Evolutionary conservation across 2,888 invertebrate genomes (phyloP).

Genomic region (Erannis defoliaria): DNA sequence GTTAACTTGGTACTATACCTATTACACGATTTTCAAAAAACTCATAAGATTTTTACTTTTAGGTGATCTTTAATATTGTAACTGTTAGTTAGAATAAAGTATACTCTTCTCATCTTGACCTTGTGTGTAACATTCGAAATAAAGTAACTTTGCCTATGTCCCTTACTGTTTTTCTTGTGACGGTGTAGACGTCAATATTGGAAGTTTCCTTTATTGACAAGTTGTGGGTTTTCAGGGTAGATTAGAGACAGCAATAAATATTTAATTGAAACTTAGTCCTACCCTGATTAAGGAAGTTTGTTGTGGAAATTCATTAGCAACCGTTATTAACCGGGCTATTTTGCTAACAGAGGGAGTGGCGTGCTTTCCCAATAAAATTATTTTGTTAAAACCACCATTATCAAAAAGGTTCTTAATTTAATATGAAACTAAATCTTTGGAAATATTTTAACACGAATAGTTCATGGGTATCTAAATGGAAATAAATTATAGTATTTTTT

Average conservation of each 20-base stretch:
- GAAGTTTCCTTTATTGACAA: conserved; percentile 57
- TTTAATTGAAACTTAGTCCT: conserved; percentile 43
- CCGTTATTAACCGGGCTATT: conserved; percentile 11
- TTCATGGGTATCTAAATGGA: neutral
- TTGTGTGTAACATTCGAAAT: no score
- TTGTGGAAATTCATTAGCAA: conserved; percentile 24
- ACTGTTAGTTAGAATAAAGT: no score
- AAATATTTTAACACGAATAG: neutral
- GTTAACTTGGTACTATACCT: no score
- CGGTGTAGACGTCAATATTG: conserved; percentile 52
- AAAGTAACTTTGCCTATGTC: neutral
- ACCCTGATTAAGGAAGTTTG: conserved; percentile 33
- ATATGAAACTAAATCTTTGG: neutral
- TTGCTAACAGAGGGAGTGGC: conserved; percentile 7
- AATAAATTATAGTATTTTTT: no score
- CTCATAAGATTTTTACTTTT: no score
- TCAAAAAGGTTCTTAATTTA: neutral
- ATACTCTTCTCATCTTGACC: no score
- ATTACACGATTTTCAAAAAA: no score
- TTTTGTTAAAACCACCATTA: neutral
- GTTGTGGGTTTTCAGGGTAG: conserved; percentile 50
- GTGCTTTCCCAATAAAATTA: conserved; percentile 1
- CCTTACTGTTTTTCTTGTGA: conserved; percentile 25
- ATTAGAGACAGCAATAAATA: conserved; percentile 55
- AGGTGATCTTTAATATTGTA: no score